Evolutionary conservation across 1,140 invertebrate genomes (phyloP), one percentile per base, ranked within the genome.

Genomic region (Cotesia chilonis): DNA sequence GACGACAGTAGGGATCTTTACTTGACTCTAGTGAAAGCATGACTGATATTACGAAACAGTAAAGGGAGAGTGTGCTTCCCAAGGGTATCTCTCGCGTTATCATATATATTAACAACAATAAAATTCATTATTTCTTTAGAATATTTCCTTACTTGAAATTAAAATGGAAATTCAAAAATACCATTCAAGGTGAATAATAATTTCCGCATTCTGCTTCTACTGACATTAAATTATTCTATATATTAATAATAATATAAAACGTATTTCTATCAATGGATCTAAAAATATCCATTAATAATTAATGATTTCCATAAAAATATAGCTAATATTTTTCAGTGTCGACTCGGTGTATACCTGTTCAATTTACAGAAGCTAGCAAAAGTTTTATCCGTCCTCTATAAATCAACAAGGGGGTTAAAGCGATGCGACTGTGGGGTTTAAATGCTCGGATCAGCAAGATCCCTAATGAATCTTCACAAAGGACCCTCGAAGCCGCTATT

Each of bases 371-470:
- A 68, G 38, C 55, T 20, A 7, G 10, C 20, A 7, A 37, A 36
- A 70, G 68, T 28, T 57, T 60, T 28, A 35, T 14, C 9, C 36
- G 6, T 37, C 51, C 47, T 61, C 55, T n/a, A 37, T 35, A 52
- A 63, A 70, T 64, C 52, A 67, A 20, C 51, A 17, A 59, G 63
- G 28, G 55, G 70, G 57, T 59, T 65, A 63, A 61, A 37, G 20
- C 55, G 51, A 61, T 52, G 54, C 54, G 64, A 37, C 65, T 28
- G 37, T 54, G 38, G 61, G 70, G 78, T 73, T 80, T 80, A 79
- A 81, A 80, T 78, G 77, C 75, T 79, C 64, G 77, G 78, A 81
- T 81, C 78, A 81, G 80, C 75, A 77, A 81, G 78, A 82, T 82
- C 77, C 81, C 78, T 82, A 82, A 82, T 82, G 81, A 81, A 81